Evolutionary conservation across 2,888 invertebrate genomes (phyloP), one percentile per base, ranked within the genome.

Genomic region (Phortica okadai): DNA sequence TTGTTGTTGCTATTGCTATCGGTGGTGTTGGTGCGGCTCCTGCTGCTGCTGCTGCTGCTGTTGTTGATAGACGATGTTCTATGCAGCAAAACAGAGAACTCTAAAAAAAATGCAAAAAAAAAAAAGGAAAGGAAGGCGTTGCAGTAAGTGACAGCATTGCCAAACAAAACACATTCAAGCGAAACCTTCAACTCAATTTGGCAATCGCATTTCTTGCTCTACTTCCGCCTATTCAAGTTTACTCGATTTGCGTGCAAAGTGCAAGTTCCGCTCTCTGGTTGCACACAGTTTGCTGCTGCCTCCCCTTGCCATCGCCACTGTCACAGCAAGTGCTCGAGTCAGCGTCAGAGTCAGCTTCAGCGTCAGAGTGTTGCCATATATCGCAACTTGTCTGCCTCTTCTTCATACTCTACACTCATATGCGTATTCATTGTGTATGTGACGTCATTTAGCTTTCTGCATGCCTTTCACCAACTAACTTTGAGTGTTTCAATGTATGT

Each of bases 141-240:
- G 56, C 14, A 14, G 70, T 72, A 81, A 82, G 79, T 79, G 80
- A 76, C 79, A 78, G 79, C 84, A 86, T 86, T 88, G 85, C 88
- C 85, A 86, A 86, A 88, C 88, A 86, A 86, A 87, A 83, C 85
- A 86, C 86, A 86, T 88, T 86, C 88, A 86, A 86, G 85, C 85
- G 85, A 87, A 86, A 83, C 85, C 85, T 86, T 86, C 85, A 86
- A 86, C 85, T 88, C 85, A 88, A 86, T 86, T 86, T 86, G 85
- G 85, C 85, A 86, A 86, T 88, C 85, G 88, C 87, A 88, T 86
- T 86, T 86, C 85, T 86, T 86, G 85, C 85, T 88, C 88, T 87
- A 86, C 88, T 86, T 86, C 85, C 85, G 85, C 85, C 84, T 85
- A 88, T 85, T 88, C 88, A 87, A 88, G 86, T 85, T 85, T 88